Conservation (phyloP, 2,797 vertebrate genomes). For the Antrozous pallidus region DNA sequence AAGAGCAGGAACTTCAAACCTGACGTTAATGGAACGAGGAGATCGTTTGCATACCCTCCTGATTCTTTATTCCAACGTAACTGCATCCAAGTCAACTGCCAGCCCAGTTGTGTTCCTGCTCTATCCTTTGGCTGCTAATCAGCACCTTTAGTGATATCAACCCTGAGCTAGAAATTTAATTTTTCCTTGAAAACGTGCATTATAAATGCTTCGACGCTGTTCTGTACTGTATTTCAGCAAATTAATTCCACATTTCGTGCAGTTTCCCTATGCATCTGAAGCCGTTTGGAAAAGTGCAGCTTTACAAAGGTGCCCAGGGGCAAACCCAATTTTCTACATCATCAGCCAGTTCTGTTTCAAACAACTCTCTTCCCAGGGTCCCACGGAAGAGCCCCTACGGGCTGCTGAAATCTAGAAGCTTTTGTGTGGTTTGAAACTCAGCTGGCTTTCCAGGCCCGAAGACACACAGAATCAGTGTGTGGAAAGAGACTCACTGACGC, state of each 20-base stretch:
- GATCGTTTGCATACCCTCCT: neutral
- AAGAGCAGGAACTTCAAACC: neutral
- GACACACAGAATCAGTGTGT: neutral
- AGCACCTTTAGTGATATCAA: neutral
- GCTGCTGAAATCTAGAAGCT: neutral
- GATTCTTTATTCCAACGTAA: neutral
- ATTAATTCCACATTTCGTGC: neutral
- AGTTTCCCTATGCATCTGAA: neutral
- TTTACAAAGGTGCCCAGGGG: neutral
- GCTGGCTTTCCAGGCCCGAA: neutral
- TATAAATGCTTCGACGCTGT: neutral
- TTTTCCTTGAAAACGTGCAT: conserved; percentile 19
- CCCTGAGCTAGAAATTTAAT: conserved; percentile 4
- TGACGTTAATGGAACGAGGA: neutral
- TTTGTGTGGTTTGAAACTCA: neutral
- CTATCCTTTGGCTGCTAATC: neutral
- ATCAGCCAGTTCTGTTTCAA: neutral
- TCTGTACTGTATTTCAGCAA: neutral
- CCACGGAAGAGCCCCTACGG: neutral
- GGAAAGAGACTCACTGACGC: neutral
- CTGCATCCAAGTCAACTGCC: neutral
- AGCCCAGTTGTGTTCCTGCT: neutral
- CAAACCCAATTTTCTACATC: neutral
- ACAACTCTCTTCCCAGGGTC: neutral
- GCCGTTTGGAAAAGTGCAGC: neutral